Evolutionary conservation across 2,113 vertebrate genomes (phyloP).

Genomic region (Pollachius pollachius): DNA sequence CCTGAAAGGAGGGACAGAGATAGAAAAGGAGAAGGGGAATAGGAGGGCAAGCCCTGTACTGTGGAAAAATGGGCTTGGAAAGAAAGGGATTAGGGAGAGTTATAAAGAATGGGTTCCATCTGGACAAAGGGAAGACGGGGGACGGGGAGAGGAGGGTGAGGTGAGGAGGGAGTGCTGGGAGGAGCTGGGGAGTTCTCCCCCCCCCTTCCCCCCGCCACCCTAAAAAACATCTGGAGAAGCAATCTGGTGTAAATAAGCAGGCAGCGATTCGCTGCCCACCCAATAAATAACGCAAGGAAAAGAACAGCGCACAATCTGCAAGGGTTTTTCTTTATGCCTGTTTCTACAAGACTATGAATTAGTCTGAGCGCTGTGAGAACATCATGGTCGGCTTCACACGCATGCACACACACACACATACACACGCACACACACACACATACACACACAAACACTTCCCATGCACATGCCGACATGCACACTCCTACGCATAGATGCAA

Average conservation of each 20-base stretch:
- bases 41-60: conserved; percentile 28
- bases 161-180: conserved; percentile 18
- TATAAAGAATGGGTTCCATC: conserved; percentile 74
- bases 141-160: conserved; percentile 4
- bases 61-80: conserved; percentile 38
- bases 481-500: background rate
- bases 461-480: background rate
- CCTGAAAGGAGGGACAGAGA: background rate
- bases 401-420: conserved; percentile 18
- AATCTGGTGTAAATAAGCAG: conserved; percentile 77
- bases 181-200: conserved; percentile 49
- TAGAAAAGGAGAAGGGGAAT: conserved; percentile 11
- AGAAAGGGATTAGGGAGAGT: conserved; percentile 60
- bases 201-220: conserved; percentile 10
- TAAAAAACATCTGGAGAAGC: conserved; percentile 78
- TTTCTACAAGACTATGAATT: conserved; percentile 42
- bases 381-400: conserved; percentile 3
- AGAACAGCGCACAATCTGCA: conserved; percentile 48
- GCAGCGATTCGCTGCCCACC: conserved; percentile 70
- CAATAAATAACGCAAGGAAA: conserved; percentile 73
- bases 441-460: background rate
- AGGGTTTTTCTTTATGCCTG: conserved; percentile 37
- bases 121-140: conserved; percentile 54
- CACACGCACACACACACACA: conserved; percentile 2
- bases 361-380: conserved; percentile 32